Base-by-base conservation (phyloP, 2,113 vertebrate species). In the Paracanthobrama guichenoti region DNA sequence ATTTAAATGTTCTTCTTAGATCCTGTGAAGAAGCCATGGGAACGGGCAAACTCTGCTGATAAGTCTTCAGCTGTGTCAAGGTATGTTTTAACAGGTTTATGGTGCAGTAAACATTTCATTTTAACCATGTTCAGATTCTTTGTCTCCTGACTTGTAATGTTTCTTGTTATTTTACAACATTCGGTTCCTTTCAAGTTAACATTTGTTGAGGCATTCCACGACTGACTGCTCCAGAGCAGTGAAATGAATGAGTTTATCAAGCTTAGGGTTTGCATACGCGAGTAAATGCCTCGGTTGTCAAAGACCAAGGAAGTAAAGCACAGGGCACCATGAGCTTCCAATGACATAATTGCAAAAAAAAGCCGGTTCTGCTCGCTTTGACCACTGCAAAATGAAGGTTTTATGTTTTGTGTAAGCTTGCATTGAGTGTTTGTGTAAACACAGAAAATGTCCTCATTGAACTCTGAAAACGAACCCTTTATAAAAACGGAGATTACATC, bases 11-110 rank as follows among this genome's bases (percentile, higher is more conserved):
- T 16, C 9, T 72, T 82, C 71, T 24, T 69, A 98, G 97, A 99
- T 91, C 94, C 96, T 90, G 88, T 96, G 91, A 98, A 97, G 94
- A 99, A 98, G 92, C 98, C 96, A 87, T 99, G 98, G 98, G 98
- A 99, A 81, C 94, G 97, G 89, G 97, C 97, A 91, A 98, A 97
- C 94, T 99, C 98, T 44, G 93, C 96, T 90, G 97, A 99, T 87
- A 99, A 97, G 89, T 95, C 97, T 87, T 96, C 97, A 0, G 88
- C 97, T 89, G 94, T 98, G 67, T 97, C 97, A 88, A 98, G 98
- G 98, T 98, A 89, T 94, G 95, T 90, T 60, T 53, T 48, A 24
- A 18, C 16, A 76, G 14, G 31, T 64, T 31, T n/a, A 13, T 18
- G 39, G 42, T 69, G 20, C 16, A 76, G 46, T 82, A 24, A 46